Evolutionary conservation across 1,140 invertebrate genomes (phyloP).

Genomic region (Sinella curviseta): DNA sequence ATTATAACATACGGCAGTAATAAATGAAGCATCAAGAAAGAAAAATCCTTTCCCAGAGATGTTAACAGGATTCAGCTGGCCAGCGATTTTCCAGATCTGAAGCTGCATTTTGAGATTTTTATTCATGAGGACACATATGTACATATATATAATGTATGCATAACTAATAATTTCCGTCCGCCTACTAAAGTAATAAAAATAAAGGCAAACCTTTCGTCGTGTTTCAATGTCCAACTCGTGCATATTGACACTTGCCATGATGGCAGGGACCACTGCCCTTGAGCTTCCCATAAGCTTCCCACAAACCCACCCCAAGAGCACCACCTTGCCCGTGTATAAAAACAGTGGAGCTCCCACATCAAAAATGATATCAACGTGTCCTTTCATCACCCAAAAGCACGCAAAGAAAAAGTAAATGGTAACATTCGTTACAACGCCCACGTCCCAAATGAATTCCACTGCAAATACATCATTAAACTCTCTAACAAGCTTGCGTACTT

Average conservation of each 20-base stretch:
- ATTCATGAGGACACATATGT: no score
- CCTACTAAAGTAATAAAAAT: no score
- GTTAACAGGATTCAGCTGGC: background rate
- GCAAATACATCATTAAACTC: slow-evolving; percentile 1
- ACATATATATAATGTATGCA: no score
- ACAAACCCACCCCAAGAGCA: background rate
- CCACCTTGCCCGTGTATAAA: background rate
- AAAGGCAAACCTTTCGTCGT: background rate
- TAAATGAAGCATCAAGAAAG: background rate
- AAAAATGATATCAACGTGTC: background rate
- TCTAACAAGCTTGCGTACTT: background rate
- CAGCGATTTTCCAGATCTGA: background rate
- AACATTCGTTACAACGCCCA: background rate
- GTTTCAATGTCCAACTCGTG: background rate
- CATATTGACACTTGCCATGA: background rate
- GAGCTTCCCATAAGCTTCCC: background rate
- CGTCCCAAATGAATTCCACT: background rate
- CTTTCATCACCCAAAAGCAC: background rate
- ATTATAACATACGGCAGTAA: background rate
- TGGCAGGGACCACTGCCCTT: background rate
- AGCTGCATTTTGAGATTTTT: background rate
- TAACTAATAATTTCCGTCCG: no score
- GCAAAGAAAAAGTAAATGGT: slow-evolving; percentile 1
- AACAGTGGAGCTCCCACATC: background rate
- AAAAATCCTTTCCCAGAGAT: slow-evolving; percentile 7